Evolutionary conservation across 2,888 invertebrate species (phyloP).

Genomic region (Caenorhabditis wallacei): DNA sequence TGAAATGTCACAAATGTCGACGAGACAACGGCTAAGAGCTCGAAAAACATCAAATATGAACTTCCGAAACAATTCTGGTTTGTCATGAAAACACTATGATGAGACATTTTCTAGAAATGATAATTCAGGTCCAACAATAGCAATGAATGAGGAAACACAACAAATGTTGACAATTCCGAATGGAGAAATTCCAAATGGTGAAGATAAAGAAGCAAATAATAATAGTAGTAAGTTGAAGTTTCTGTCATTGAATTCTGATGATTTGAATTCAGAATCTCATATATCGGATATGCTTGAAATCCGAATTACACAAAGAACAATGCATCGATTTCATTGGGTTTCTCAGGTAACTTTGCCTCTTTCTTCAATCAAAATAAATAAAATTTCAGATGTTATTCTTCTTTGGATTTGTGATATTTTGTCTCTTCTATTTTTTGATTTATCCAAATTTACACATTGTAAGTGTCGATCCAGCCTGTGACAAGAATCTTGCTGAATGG

Average conservation of each 20-base stretch:
- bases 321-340: conserved; percentile 83
- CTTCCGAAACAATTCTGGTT: conserved; percentile 50
- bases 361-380: neutral
- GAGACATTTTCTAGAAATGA: neutral
- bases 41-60: conserved; percentile 48
- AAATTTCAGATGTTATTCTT: conserved; percentile 81
- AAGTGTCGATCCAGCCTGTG: conserved; percentile 78
- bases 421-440: conserved; percentile 82
- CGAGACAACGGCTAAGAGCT: conserved; percentile 56
- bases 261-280: conserved; percentile 30
- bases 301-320: conserved; percentile 69
- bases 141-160: conserved; percentile 28
- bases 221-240: conserved; percentile 30
- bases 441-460: conserved; percentile 80
- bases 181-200: conserved; percentile 27
- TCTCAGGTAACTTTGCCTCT: conserved; percentile 73
- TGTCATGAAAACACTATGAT: neutral
- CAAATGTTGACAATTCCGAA: conserved; percentile 44
- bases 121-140: conserved; percentile 11
- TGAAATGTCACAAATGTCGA: conserved; percentile 59
- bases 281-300: conserved; percentile 59
- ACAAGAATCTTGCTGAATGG: conserved; percentile 77
- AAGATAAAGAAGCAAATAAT: conserved; percentile 47
- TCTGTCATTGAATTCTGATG: conserved; percentile 2
- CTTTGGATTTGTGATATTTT: conserved; percentile 82